Conservation (phyloP, 2,888 invertebrate genomes). For the Drosophila leonis region DNA sequence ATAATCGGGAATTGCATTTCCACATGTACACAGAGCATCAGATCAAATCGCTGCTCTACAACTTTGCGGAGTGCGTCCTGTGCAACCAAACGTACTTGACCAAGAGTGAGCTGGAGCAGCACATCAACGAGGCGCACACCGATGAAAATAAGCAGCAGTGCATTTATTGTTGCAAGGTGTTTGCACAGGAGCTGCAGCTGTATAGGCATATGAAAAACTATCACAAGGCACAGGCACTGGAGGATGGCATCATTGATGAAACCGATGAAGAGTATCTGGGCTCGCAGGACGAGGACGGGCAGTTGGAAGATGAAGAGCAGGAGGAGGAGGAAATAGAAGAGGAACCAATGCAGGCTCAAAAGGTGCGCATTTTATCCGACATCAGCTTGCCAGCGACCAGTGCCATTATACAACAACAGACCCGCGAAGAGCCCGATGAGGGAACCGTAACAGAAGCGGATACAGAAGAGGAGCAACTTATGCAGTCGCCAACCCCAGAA, state of each 20-base stretch:
- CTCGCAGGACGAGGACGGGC: slow-evolving; percentile 76
- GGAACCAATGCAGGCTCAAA: slow-evolving; percentile 64
- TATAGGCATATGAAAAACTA: slow-evolving; percentile 90
- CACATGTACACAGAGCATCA: slow-evolving; percentile 93
- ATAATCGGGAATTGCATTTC: slow-evolving; percentile 91
- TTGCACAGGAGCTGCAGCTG: slow-evolving; percentile 89
- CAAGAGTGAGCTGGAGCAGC: slow-evolving; percentile 89
- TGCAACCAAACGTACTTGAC: slow-evolving; percentile 92
- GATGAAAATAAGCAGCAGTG: slow-evolving; percentile 87
- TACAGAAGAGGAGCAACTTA: slow-evolving; percentile 67
- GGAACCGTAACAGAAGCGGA: slow-evolving; percentile 86
- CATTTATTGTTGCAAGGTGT: slow-evolving; percentile 91
- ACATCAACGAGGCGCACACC: slow-evolving; percentile 87
- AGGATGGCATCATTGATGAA: slow-evolving; percentile 89
- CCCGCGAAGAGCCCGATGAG: slow-evolving; percentile 80
- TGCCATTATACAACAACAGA: slow-evolving; percentile 54
- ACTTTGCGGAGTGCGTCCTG: slow-evolving; percentile 92
- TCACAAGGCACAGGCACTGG: slow-evolving; percentile 88
- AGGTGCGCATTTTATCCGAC: slow-evolving; percentile 87
- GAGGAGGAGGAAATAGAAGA: slow-evolving; percentile 83
- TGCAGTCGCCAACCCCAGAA: slow-evolving; percentile 82
- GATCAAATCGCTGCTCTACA: slow-evolving; percentile 89
- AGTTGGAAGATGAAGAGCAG: slow-evolving; percentile 69
- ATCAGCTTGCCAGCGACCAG: slow-evolving; percentile 82
- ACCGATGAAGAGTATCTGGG: slow-evolving; percentile 86